phyloP scores from a whole-genome alignment of 2,888 invertebrate species.

The Drosophila sordidapex region DNA sequence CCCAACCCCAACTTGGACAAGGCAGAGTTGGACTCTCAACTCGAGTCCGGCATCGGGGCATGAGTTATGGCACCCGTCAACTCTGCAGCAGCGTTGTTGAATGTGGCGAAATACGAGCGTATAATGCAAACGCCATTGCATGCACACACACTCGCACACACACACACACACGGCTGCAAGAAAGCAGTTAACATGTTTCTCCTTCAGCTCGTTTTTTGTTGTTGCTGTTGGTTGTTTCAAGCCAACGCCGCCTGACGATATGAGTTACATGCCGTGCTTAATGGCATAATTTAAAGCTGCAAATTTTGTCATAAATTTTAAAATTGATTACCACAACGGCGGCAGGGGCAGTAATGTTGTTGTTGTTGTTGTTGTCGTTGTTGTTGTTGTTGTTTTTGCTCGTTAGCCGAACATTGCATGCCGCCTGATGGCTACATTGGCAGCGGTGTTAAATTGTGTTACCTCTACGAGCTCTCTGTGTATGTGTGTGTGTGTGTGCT shows the following conservation, averaged over 20 bases:
- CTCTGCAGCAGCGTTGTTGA: constrained; percentile 70
- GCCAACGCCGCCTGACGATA: constrained; percentile 79
- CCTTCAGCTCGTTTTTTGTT: constrained; percentile 58
- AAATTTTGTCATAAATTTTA: constrained; percentile 84
- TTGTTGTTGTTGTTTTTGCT: constrained; percentile 65
- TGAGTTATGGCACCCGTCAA: constrained; percentile 81
- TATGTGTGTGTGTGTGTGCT: not conserved
- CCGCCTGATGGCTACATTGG: constrained; percentile 77
- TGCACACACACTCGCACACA: constrained; percentile 38
- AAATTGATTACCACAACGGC: constrained; percentile 79
- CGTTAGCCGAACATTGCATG: constrained; percentile 77
- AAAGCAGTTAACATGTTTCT: constrained; percentile 80
- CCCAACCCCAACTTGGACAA: constrained; percentile 43
- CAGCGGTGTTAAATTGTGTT: constrained; percentile 70
- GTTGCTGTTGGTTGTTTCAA: constrained; percentile 66
- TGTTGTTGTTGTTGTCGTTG: constrained; percentile 35
- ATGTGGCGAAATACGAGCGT: constrained; percentile 82
- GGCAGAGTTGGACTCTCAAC: constrained; percentile 39
- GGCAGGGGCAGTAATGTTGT: constrained; percentile 59
- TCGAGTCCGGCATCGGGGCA: constrained; percentile 61
- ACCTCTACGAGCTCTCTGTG: constrained; percentile 31
- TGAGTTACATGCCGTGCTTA: constrained; percentile 84
- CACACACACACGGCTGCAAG: constrained; percentile 53
- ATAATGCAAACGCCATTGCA: constrained; percentile 81
- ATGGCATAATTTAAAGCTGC: constrained; percentile 84